phyloP scores from a whole-genome alignment of 2,113 vertebrate genomes.

The Menura novaehollandiae region DNA sequence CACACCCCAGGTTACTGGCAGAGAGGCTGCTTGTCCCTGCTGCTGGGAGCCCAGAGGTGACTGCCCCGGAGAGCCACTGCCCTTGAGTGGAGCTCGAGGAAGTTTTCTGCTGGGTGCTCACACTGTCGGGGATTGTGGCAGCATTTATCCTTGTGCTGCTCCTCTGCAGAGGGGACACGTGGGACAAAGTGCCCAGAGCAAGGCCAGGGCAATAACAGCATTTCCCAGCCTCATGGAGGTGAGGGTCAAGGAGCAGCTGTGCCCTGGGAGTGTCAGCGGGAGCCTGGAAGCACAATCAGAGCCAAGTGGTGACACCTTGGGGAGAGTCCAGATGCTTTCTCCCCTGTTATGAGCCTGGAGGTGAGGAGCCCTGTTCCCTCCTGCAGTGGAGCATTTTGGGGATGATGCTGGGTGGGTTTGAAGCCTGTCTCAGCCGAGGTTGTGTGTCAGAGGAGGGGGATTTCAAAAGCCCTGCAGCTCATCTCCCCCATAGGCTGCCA shows the following conservation, averaged over 20 bases:
- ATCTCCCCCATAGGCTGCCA: fast-evolving
- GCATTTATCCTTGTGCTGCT: not conserved
- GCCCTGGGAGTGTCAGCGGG: not conserved
- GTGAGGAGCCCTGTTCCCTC: not conserved
- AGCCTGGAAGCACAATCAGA: not conserved
- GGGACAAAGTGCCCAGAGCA: not conserved
- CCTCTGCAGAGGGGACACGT: not conserved
- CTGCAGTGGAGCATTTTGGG: fast-evolving
- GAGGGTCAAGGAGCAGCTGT: not conserved
- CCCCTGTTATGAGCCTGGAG: not conserved
- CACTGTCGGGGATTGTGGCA: fast-evolving
- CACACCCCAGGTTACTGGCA: fast-evolving
- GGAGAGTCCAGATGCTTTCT: fast-evolving
- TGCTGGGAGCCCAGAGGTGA: not conserved
- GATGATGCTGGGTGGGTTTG: not conserved
- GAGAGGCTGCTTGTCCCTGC: not conserved
- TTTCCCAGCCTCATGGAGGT: fast-evolving
- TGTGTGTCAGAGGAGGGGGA: not conserved
- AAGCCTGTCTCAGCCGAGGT: not conserved
- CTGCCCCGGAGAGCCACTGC: not conserved
- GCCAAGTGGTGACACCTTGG: fast-evolving
- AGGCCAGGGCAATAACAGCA: not conserved
- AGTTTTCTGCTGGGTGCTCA: not conserved
- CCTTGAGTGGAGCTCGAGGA: not conserved
- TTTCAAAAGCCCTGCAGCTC: not conserved